These are phyloP conservation scores for Frankliniella fusca DNA, from an alignment of 2,888 invertebrate species.

Conservation along the genomic window DNA sequence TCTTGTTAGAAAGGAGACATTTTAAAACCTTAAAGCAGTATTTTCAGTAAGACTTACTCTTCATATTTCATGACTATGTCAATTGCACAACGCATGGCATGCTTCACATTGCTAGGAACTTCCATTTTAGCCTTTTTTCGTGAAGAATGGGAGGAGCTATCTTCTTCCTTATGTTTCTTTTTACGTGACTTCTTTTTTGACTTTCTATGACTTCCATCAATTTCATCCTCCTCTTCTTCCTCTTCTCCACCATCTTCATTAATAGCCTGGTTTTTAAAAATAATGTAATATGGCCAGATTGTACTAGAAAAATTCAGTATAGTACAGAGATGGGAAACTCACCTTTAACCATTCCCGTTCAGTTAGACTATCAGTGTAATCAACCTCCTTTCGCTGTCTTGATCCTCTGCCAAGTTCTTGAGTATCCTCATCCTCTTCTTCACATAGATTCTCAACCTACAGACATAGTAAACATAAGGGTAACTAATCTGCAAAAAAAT, in stretches of 20 bases:
- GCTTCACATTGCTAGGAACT: slow-evolving; percentile 31
- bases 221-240: slow-evolving; percentile 40
- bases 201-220: slow-evolving; percentile 40
- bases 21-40: background rate
- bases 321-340: slow-evolving; percentile 29
- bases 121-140: background rate
- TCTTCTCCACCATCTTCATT: slow-evolving; percentile 37
- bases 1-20: background rate
- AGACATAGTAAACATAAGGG: too few relatives aligned
- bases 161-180: slow-evolving; percentile 39
- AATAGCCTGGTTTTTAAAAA: slow-evolving; percentile 36
- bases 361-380: slow-evolving; percentile 57
- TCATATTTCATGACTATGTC: slow-evolving; percentile 50
- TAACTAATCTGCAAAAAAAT: slow-evolving; percentile 33
- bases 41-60: slow-evolving; percentile 41
- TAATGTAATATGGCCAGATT: background rate
- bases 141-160: slow-evolving; percentile 38
- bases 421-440: slow-evolving; percentile 49
- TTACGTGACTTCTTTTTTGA: slow-evolving; percentile 39
- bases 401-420: slow-evolving; percentile 53
- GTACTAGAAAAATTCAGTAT: background rate
- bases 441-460: slow-evolving; percentile 39
- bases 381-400: slow-evolving; percentile 54
- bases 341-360: slow-evolving; percentile 58
- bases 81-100: slow-evolving; percentile 42